phyloP scores from a whole-genome alignment of 2,888 invertebrate genomes.

The Nomada lathburiana region DNA sequence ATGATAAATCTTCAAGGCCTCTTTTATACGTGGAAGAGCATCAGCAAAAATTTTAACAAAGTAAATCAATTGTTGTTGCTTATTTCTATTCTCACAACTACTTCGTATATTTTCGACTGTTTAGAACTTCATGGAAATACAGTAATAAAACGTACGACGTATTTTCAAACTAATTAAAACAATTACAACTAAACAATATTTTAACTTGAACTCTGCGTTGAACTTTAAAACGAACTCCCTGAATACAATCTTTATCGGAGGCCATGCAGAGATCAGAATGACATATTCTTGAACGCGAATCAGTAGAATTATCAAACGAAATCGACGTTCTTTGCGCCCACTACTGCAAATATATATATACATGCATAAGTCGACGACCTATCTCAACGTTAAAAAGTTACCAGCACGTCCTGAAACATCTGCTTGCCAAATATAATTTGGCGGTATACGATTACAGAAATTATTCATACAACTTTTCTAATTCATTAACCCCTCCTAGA shows the following conservation, averaged over 20 bases:
- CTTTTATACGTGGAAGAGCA: neutral
- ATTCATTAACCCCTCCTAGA: neutral
- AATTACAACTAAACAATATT: neutral
- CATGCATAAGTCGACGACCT: constrained; percentile 45
- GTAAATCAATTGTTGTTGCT: neutral
- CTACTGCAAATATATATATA: neutral
- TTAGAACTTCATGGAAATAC: constrained; percentile 5
- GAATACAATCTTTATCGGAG: neutral
- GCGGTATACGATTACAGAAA: neutral
- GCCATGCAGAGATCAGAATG: neutral
- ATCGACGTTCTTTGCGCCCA: constrained; percentile 21
- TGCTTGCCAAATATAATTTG: constrained; percentile 23
- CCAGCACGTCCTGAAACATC: neutral
- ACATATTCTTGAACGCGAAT: neutral
- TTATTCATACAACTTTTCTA: neutral
- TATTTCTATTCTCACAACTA: neutral
- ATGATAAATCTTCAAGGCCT: constrained; percentile 9
- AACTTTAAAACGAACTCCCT: too few relatives aligned
- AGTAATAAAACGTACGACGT: neutral
- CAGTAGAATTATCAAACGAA: neutral
- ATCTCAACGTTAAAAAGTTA: constrained; percentile 49
- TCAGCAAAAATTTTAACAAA: neutral
- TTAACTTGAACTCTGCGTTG: too few relatives aligned
- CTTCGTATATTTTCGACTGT: neutral
- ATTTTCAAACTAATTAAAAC: neutral